A percentile compares a stretch with the other conserved stretches of the same genome.
phyloP scores from a whole-genome alignment of 2,888 invertebrate genomes.

The Cantharis flavilabris region DNA sequence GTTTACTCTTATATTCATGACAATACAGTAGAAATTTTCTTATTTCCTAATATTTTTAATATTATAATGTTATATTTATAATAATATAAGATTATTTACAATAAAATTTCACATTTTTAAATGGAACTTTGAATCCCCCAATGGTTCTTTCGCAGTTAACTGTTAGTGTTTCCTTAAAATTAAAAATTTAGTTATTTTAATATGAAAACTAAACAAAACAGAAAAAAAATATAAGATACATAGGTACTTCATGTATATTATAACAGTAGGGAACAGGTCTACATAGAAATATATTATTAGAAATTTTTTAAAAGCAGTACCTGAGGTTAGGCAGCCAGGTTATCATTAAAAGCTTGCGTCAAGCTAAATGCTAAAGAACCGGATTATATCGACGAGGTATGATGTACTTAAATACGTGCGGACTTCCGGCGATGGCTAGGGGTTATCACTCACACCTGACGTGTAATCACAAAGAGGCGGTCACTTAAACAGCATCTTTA shows the following conservation, averaged over 20 bases:
- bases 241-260: too few species aligned
- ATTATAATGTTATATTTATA: too few species aligned
- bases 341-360: conserved; percentile 12
- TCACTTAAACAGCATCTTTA: conserved; percentile 50
- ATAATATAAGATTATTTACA: too few species aligned
- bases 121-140: too few species aligned
- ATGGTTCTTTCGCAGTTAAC: too few species aligned
- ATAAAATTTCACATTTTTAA: too few species aligned
- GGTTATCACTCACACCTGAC: conserved; percentile 57
- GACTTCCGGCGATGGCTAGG: conserved; percentile 53
- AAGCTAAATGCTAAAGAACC: conserved; percentile 33
- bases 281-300: too few species aligned
- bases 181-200: too few species aligned
- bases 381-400: conserved; percentile 44
- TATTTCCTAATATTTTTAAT: neutral
- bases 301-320: neutral
- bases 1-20: neutral
- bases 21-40: neutral
- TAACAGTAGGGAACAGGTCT: too few species aligned
- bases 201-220: too few species aligned
- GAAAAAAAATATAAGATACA: too few species aligned
- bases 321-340: conserved; percentile 22
- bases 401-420: conserved; percentile 40
- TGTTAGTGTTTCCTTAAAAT: too few species aligned
- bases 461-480: conserved; percentile 57